Evolutionary conservation across 1,140 invertebrate genomes (phyloP), one percentile per base, ranked within the genome.

Genomic region (Caenorhabditis latens): DNA sequence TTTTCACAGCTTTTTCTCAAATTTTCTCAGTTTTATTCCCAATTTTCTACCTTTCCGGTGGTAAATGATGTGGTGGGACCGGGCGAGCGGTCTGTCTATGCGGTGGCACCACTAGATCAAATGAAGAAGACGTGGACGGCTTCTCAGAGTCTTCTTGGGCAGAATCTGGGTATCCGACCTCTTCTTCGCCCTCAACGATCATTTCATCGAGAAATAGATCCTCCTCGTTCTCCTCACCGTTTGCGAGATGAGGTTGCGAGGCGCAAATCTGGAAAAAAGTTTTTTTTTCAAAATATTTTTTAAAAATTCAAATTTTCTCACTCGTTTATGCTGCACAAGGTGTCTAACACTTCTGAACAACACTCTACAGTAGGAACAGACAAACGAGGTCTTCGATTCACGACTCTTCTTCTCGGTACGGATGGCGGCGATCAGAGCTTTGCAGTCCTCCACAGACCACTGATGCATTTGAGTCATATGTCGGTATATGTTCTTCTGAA

Each of bases 401-500:
- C 71, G 71, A 50, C n/a, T 79, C 71, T 53, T 79, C 24, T 53
- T 50, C 9, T 79, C 71, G 7, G 6, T n/a, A 1, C 46, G 32
- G 11, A 79, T 79, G 21, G 71, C 71, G n/a, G 71, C 7, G 8
- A 79, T 1, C 19, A 79, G 46, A 21, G 21, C n/a, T 53, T 79
- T 48, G 19, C 71, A 79, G n/a, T 79, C 71, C 9, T 79, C 71
- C 24, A 5, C 53, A 0, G 71, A 4, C 71, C 71, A 79, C 2
- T 79, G 9, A n/a, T 79, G 71, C 16, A 79, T 79, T 13, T 48
- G 43, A 11, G 21, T 79, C 71, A 79, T 79, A 50, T 79, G 71
- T 53, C 71, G 71, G 14, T 79, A 79, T 1, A 79, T 79, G 6
- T 79, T 79, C 40, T 79, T 79, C 24, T 79, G 71, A 11, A 79